Conservation (phyloP, 2,797 vertebrate genomes). For the Rachycentron canadum region DNA sequence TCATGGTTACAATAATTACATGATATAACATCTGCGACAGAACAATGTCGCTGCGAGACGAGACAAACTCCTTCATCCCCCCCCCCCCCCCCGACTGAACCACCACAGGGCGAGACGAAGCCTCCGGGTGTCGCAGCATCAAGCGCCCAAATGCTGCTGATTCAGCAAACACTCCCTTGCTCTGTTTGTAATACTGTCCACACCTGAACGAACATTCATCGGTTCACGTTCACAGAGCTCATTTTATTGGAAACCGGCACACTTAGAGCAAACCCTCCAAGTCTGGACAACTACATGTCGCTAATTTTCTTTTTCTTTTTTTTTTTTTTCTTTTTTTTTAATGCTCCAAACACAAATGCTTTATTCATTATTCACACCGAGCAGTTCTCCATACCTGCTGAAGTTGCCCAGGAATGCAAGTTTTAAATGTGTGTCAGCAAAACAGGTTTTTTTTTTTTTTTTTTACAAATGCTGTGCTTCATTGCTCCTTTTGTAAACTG, state of each 20-base stretch:
- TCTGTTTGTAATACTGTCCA: neutral
- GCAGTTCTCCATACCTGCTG: neutral
- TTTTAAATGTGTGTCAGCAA: conserved; percentile 40
- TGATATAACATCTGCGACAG: neutral
- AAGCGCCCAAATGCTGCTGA: conserved; percentile 3
- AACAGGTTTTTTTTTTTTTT: neutral
- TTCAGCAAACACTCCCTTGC: conserved; percentile 5
- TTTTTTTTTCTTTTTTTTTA: neutral
- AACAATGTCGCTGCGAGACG: no score
- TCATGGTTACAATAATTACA: neutral
- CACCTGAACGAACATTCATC: neutral
- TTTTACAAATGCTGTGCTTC: neutral
- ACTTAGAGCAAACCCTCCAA: neutral
- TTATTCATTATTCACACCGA: neutral
- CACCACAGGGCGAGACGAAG: conserved; percentile 19
- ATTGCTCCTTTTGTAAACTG: conserved; percentile 21
- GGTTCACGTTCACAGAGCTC: neutral
- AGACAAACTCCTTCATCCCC: neutral
- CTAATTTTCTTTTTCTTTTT: no score
- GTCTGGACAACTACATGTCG: neutral
- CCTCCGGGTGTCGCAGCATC: neutral
- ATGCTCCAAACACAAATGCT: neutral
- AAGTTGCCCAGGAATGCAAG: conserved; percentile 15
- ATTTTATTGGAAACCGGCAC: neutral
- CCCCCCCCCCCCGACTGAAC: neutral